Conservation (phyloP, 2,888 invertebrate genomes). For the Branchellion lobata region DNA sequence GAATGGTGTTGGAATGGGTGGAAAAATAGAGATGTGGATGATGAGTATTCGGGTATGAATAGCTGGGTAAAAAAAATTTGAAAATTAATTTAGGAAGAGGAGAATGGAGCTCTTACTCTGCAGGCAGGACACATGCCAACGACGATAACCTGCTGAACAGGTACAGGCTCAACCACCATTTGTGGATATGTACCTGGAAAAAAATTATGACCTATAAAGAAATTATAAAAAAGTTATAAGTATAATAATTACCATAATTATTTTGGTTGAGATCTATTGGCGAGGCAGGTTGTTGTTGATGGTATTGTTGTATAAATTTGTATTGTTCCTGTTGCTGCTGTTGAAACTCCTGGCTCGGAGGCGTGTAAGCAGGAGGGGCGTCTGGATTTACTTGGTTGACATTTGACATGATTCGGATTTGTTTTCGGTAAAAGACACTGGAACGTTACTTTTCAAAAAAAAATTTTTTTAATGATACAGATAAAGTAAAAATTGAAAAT, state of each 20-base stretch:
- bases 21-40: too few species aligned
- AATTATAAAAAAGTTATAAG: not conserved
- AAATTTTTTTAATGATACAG: too few species aligned
- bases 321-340: slow-evolving; percentile 5
- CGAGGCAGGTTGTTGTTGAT: not conserved
- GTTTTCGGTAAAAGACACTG: too few species aligned
- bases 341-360: slow-evolving; percentile 6
- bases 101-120: slow-evolving; percentile 65
- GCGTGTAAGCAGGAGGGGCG: slow-evolving; percentile 5
- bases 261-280: not conserved
- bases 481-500: too few species aligned
- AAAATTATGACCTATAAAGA: not conserved
- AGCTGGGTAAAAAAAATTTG: too few species aligned
- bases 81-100: not conserved
- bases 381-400: not conserved
- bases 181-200: slow-evolving; percentile 28
- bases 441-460: too few species aligned
- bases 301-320: slow-evolving; percentile 10
- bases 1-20: too few species aligned
- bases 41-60: too few species aligned
- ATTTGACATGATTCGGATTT: too few species aligned
- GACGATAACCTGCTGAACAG: slow-evolving; percentile 68
- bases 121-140: slow-evolving; percentile 87
- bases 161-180: slow-evolving; percentile 8
- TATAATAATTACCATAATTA: not conserved